Conservation (phyloP, 2,797 vertebrate species). For the Dipus sagitta region DNA sequence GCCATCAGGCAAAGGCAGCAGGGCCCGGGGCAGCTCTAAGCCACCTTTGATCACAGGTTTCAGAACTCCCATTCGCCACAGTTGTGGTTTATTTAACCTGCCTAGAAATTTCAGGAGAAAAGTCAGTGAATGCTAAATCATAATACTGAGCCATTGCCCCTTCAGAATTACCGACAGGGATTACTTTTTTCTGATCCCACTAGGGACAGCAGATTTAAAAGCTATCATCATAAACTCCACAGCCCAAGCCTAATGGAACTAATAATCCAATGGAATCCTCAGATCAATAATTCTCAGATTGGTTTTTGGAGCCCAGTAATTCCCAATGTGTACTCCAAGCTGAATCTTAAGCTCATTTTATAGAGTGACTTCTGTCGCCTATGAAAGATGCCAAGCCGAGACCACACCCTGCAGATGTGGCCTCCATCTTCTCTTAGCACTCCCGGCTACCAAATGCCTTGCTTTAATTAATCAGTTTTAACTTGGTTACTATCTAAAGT, state of each 20-base stretch:
- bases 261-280: conserved; percentile 71
- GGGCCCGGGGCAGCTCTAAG: fast-evolving
- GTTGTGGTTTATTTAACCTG: conserved; percentile 72
- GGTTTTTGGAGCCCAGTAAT: conserved; percentile 72
- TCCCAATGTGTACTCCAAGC: conserved; percentile 71
- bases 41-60: neutral
- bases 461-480: neutral
- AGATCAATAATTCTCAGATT: conserved; percentile 79
- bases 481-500: neutral
- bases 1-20: fast-evolving
- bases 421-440: neutral
- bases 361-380: conserved; percentile 59
- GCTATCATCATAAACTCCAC: conserved; percentile 74
- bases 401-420: neutral
- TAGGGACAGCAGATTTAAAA: conserved; percentile 76
- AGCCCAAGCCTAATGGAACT: conserved; percentile 71
- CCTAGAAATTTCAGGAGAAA: conserved; percentile 78
- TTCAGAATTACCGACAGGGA: conserved; percentile 76
- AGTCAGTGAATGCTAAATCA: conserved; percentile 74
- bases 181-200: conserved; percentile 78
- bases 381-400: neutral
- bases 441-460: neutral
- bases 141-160: conserved; percentile 78
- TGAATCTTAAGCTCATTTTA: conserved; percentile 61
- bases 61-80: conserved; percentile 62